Conservation (phyloP, 2,797 vertebrate genomes). For the Pseudochromis fuscus region DNA sequence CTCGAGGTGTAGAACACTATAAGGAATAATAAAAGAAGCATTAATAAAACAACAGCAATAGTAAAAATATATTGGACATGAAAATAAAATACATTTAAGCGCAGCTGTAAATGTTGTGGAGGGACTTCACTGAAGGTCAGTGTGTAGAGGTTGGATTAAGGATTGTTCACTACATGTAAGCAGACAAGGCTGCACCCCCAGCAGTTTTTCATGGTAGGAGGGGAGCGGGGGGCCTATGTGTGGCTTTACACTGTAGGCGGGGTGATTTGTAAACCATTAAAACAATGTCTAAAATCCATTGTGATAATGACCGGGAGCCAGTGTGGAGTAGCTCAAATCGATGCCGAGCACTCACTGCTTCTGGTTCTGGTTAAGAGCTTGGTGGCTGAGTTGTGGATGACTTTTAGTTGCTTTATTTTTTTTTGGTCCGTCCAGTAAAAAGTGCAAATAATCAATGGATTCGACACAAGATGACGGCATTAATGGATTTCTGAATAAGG, state of each 20-base stretch:
- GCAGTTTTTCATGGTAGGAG: constrained; percentile 1
- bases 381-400: not conserved
- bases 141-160: not conserved
- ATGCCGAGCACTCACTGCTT: not conserved
- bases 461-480: not conserved
- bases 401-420: not conserved
- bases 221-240: not conserved
- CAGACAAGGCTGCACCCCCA: not conserved
- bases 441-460: not conserved
- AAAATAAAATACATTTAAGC: constrained; percentile 6
- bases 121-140: constrained; percentile 1
- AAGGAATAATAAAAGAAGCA: constrained; percentile 6
- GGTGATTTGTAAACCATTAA: not conserved
- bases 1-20: not conserved
- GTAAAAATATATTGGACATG: constrained; percentile 16
- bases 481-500: not conserved
- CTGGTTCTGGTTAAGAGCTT: not conserved
- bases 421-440: not conserved
- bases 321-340: not conserved
- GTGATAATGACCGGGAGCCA: not conserved
- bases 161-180: not conserved
- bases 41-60: constrained; percentile 9
- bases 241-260: too few relatives aligned
- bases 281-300: not conserved
- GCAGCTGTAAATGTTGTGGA: not conserved